These are phyloP conservation scores for Mandrillus leucophaeus DNA, from an alignment of 2,113 vertebrate genomes.

Conservation along the genomic window DNA sequence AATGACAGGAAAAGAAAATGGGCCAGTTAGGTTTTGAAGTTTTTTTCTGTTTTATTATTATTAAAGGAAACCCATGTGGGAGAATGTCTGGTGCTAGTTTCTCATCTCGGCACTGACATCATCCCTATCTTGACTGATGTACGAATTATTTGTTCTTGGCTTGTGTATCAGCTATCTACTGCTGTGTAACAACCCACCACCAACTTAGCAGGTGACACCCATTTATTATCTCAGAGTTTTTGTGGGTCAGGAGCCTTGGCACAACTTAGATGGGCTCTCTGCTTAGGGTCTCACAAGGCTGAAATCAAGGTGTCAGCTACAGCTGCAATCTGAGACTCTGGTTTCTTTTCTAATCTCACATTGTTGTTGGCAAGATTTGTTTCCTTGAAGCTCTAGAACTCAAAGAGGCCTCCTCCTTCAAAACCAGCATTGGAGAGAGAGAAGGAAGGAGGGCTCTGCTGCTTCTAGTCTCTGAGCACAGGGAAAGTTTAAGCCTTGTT, in stretches of 20 bases:
- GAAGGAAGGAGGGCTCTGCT: not conserved
- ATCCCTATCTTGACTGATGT: not conserved
- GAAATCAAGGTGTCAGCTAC: not conserved
- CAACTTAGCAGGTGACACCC: not conserved
- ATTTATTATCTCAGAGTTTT: not conserved
- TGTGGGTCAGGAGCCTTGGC: not conserved
- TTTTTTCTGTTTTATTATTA: slow-evolving; percentile 8
- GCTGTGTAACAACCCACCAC: not conserved
- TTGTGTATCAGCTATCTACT: not conserved
- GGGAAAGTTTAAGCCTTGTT: not conserved
- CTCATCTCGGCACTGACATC: not conserved
- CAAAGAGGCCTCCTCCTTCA: not conserved
- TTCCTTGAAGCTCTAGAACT: not conserved
- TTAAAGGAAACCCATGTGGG: not conserved
- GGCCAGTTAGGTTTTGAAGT: slow-evolving; percentile 48
- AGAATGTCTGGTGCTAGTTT: not conserved
- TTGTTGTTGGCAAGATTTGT: not conserved
- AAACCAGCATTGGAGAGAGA: not conserved
- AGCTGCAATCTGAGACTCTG: not conserved
- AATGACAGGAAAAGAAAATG: slow-evolving; percentile 35
- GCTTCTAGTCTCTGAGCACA: not conserved
- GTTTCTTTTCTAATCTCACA: not conserved
- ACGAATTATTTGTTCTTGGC: not conserved
- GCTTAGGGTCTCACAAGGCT: not conserved
- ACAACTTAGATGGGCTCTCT: not conserved